A percentile compares a stretch with the other conserved stretches of the same genome.
Evolutionary conservation across 2,797 vertebrate genomes (phyloP).

Genomic region (Oreonectes daqikongensis): DNA sequence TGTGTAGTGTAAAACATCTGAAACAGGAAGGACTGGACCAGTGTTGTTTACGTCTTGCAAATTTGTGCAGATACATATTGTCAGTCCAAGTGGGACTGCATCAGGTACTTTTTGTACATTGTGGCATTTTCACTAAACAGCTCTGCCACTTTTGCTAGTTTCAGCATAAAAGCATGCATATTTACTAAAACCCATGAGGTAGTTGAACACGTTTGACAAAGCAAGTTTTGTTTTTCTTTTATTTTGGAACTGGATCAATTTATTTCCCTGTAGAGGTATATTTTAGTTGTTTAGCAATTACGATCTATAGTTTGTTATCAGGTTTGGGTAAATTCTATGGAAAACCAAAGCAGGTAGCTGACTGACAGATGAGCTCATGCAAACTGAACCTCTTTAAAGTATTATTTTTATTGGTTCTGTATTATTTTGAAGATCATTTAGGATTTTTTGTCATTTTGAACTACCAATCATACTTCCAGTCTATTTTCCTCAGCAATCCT

Average conservation of each 20-base stretch:
- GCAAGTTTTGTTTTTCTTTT: not conserved
- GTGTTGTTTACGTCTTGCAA: not conserved
- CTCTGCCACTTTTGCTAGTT: not conserved
- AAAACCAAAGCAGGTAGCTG: not conserved
- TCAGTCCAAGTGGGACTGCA: not conserved
- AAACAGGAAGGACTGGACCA: too few relatives aligned
- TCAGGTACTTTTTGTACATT: not conserved
- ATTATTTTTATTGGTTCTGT: not conserved
- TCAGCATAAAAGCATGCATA: not conserved
- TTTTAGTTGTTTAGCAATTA: too few relatives aligned
- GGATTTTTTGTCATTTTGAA: conserved; percentile 32
- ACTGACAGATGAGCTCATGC: not conserved
- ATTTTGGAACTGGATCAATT: too few relatives aligned
- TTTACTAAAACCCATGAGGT: not conserved
- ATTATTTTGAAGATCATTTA: not conserved
- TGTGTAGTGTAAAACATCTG: too few relatives aligned
- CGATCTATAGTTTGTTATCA: not conserved
- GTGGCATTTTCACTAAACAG: not conserved
- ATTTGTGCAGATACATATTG: not conserved
- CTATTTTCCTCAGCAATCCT: conserved; percentile 32
- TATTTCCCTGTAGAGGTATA: too few relatives aligned
- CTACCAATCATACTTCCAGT: conserved; percentile 24
- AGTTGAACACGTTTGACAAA: not conserved
- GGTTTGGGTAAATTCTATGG: not conserved
- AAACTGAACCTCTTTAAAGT: not conserved